phyloP scores from a whole-genome alignment of 1,140 invertebrate genomes.

The Mylabris phalerata region DNA sequence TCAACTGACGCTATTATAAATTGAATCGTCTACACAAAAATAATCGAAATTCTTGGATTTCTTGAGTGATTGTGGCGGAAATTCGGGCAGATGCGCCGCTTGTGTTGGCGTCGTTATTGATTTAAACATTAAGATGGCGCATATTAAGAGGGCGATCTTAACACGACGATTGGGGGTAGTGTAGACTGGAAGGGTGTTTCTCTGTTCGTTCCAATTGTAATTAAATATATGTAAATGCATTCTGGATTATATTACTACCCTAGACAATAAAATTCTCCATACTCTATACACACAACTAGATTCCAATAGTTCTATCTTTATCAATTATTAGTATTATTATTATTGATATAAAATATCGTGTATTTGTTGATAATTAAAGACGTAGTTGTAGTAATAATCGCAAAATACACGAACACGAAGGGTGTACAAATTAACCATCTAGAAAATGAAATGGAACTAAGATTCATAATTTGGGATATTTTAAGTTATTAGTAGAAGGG shows the following conservation, averaged over 20 bases:
- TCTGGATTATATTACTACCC: constrained; percentile 16
- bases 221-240: constrained; percentile 29
- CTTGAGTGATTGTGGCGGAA: too few species aligned
- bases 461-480: constrained; percentile 18
- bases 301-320: not conserved
- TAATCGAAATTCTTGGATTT: too few species aligned
- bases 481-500: constrained; percentile 15
- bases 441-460: constrained; percentile 16
- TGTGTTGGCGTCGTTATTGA: constrained; percentile 1
- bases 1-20: too few species aligned
- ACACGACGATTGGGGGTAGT: not conserved
- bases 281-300: not conserved
- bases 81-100: too few species aligned
- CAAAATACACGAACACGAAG: too few species aligned
- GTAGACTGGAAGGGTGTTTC: constrained; percentile 2
- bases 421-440: constrained; percentile 12
- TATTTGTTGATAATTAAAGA: too few species aligned
- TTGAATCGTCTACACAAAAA: too few species aligned
- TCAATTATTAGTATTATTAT: not conserved
- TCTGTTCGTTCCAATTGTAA: constrained; percentile 21
- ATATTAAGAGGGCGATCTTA: constrained; percentile 25
- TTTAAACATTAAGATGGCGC: constrained; percentile 23
- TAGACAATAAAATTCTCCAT: constrained; percentile 15
- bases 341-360: not conserved
- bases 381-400: too few species aligned